Conservation (phyloP, 2,113 vertebrate species). For the Puffinus mauretanicus region DNA sequence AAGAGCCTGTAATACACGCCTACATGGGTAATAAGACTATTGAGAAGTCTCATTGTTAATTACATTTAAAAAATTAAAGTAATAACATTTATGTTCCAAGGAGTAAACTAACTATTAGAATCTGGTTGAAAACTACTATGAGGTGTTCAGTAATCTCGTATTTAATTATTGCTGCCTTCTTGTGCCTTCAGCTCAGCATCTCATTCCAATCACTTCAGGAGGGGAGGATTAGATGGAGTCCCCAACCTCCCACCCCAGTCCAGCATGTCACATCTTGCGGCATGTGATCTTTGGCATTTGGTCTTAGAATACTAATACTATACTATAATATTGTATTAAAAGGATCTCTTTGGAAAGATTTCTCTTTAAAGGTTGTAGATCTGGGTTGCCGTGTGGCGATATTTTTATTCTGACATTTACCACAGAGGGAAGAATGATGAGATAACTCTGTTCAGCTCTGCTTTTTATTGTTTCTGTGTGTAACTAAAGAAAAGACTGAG, state of each 20-base stretch:
- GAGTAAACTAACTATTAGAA: not conserved
- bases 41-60: not conserved
- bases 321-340: not conserved
- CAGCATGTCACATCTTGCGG: too few species aligned
- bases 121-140: not conserved
- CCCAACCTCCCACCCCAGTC: accelerated
- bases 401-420: not conserved
- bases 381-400: not conserved
- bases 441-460: not conserved
- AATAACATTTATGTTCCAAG: not conserved
- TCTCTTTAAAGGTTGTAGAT: not conserved
- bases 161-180: not conserved
- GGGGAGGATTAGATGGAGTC: not conserved
- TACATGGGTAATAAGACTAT: not conserved
- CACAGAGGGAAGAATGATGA: not conserved
- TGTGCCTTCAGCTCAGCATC: not conserved
- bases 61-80: not conserved
- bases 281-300: not conserved
- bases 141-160: not conserved
- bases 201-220: not conserved
- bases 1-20: not conserved
- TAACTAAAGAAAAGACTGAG: not conserved
- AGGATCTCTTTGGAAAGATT: not conserved
- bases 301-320: not conserved
- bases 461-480: not conserved